Percentiles rank a stretch among this genome's conserved stretches.
Conservation (phyloP, 2,888 invertebrate species). For the Fissipunctia ypsillon region DNA sequence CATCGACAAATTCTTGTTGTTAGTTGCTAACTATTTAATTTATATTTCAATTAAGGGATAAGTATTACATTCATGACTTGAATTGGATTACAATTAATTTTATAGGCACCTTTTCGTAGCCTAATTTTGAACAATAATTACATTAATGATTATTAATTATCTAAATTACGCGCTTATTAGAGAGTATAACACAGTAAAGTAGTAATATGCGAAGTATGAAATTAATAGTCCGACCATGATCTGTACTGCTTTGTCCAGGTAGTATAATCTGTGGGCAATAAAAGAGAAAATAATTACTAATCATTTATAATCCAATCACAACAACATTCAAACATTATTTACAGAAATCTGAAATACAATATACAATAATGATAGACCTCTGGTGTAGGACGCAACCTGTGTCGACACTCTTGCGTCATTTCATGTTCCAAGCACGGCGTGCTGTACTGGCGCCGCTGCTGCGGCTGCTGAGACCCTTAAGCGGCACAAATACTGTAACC, state of each 20-base stretch:
- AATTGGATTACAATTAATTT: conserved; percentile 25
- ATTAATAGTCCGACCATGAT: conserved; percentile 50
- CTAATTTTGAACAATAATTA: neutral
- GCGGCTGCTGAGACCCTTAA: too few relatives aligned
- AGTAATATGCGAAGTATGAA: conserved; percentile 57
- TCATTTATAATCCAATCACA: too few relatives aligned
- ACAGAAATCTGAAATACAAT: too few relatives aligned
- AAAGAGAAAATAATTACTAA: too few relatives aligned
- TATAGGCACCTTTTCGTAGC: conserved; percentile 1
- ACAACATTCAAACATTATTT: too few relatives aligned
- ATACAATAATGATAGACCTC: too few relatives aligned
- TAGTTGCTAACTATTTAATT: conserved; percentile 8
- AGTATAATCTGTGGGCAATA: conserved; percentile 85
- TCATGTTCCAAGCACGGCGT: too few relatives aligned
- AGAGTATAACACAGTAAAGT: conserved; percentile 58
- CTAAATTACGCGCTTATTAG: conserved; percentile 44
- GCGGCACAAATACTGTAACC: too few relatives aligned
- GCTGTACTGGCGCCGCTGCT: too few relatives aligned
- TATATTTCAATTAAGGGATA: neutral
- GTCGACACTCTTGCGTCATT: too few relatives aligned
- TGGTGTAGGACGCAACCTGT: too few relatives aligned
- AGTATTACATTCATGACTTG: conserved; percentile 23
- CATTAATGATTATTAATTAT: conserved; percentile 1
- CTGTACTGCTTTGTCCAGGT: conserved; percentile 83
- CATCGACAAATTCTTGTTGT: neutral